Evolutionary conservation across 2,888 invertebrate genomes (phyloP).

Genomic region (Pterobdella sp.): DNA sequence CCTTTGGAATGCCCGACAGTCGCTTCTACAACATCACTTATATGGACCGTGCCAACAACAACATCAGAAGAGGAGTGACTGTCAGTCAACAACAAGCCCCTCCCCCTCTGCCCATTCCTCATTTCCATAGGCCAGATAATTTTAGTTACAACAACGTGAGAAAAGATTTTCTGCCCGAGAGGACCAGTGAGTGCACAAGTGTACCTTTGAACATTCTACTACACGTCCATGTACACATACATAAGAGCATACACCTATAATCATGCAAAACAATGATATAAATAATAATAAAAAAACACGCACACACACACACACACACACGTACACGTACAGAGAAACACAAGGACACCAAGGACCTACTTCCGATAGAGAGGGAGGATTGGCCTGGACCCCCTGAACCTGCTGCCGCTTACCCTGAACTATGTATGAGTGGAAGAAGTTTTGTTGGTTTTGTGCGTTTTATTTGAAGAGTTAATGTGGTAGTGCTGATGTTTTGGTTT

Average conservation of each 20-base stretch:
- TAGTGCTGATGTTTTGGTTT: neutral
- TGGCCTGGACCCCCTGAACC: conserved; percentile 96
- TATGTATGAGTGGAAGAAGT: conserved; percentile 37
- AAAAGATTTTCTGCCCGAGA: conserved; percentile 31
- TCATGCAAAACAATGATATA: too few relatives aligned
- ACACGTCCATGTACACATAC: too few relatives aligned
- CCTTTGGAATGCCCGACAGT: conserved; percentile 32
- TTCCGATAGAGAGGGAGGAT: conserved; percentile 88
- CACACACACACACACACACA: too few relatives aligned
- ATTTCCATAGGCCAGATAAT: conserved; percentile 34
- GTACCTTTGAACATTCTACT: too few relatives aligned
- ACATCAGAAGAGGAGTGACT: conserved; percentile 24
- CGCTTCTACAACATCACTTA: conserved; percentile 34
- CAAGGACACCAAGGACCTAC: conserved; percentile 41
- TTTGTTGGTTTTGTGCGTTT: too few relatives aligned
- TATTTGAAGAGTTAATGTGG: too few relatives aligned
- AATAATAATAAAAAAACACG: too few relatives aligned
- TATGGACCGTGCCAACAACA: conserved; percentile 28
- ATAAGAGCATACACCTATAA: too few relatives aligned
- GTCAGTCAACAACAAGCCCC: neutral
- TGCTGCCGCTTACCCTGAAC: conserved; percentile 45
- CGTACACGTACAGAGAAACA: too few relatives aligned
- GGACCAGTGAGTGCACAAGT: conserved; percentile 25
- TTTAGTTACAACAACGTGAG: conserved; percentile 32
- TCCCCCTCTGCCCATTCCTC: conserved; percentile 17